Percentiles rank a stretch among this genome's conserved stretches.
These are phyloP conservation scores for Ellobius talpinus DNA, from an alignment of 2,113 vertebrate genomes.

Conservation along the genomic window DNA sequence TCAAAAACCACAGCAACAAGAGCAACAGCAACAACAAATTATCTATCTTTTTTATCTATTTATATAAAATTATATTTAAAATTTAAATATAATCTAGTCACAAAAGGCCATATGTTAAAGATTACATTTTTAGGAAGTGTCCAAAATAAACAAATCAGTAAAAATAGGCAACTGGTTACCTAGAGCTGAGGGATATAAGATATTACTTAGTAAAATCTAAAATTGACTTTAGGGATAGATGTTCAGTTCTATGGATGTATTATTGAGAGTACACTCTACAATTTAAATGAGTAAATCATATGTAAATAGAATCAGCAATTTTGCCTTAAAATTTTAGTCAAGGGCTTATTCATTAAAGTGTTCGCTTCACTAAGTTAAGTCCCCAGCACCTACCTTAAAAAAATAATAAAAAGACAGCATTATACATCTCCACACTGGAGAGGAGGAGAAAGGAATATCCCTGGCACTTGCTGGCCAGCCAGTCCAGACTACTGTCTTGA, in stretches of 20 bases:
- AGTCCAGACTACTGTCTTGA: background rate
- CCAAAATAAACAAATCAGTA: background rate
- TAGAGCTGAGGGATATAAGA: background rate
- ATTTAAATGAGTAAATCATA: background rate
- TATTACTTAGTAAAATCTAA: background rate
- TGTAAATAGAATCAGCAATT: background rate
- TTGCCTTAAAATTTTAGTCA: background rate
- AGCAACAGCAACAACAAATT: too few relatives aligned
- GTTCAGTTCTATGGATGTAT: background rate
- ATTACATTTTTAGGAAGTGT: background rate
- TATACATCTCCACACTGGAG: background rate
- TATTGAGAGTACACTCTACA: background rate
- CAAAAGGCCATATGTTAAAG: background rate
- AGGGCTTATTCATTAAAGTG: background rate
- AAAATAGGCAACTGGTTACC: background rate
- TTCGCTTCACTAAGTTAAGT: background rate
- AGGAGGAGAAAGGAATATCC: background rate
- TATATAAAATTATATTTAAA: background rate
- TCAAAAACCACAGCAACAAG: too few relatives aligned
- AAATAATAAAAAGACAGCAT: background rate
- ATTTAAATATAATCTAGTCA: background rate
- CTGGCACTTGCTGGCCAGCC: background rate
- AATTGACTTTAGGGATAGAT: background rate
- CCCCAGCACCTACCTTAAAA: background rate
- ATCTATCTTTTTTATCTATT: too few relatives aligned